These are phyloP conservation scores for Gisinianus flammeolus DNA, from an alignment of 2,888 invertebrate species.

Conservation along the genomic window DNA sequence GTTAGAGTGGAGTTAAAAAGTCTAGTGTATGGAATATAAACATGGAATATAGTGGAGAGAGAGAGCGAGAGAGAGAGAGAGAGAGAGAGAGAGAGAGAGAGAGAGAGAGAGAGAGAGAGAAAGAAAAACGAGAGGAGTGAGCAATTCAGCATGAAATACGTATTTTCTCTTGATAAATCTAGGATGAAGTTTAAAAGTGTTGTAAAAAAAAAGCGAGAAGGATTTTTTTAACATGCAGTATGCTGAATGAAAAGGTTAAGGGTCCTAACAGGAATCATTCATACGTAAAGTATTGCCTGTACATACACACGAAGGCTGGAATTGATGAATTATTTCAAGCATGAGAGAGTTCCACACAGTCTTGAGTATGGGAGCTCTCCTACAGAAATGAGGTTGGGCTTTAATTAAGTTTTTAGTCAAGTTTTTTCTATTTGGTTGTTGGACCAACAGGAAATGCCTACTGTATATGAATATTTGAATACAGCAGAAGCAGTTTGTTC, in stretches of 20 bases:
- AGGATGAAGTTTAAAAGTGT: neutral
- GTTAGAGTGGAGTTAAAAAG: no score
- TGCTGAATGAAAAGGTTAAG: neutral
- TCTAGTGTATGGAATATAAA: neutral
- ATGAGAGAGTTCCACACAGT: neutral
- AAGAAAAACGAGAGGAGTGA: no score
- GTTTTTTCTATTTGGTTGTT: neutral
- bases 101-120: no score
- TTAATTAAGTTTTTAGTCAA: neutral
- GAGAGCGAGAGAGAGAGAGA: no score
- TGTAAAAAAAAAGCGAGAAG: neutral
- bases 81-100: no score
- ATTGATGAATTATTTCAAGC: conserved; percentile 24
- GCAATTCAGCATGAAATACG: neutral
- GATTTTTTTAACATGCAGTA: neutral
- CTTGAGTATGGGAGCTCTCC: neutral
- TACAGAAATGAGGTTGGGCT: neutral
- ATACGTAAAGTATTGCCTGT: neutral
- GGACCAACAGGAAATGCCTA: no score
- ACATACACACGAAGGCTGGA: neutral
- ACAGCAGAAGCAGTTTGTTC: neutral
- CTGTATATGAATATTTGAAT: neutral
- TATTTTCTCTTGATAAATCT: conserved; percentile 11
- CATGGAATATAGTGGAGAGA: no score
- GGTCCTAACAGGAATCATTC: conserved; percentile 10